Evolutionary conservation across 2,113 vertebrate genomes (phyloP).

Genomic region (Centrocercus urophasianus): DNA sequence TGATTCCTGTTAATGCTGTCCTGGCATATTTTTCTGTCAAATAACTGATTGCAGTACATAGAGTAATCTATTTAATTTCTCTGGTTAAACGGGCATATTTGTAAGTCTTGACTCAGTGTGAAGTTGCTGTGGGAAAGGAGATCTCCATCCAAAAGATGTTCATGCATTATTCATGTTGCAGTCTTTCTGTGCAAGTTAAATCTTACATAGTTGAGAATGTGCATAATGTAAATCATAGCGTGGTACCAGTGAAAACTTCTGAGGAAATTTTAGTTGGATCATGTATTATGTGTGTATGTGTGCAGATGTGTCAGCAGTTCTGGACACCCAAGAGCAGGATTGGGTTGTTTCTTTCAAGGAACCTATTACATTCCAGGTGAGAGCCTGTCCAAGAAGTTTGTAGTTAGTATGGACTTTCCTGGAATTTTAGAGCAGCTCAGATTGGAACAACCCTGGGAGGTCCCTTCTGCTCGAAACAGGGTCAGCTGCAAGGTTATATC

Average conservation of each 20-base stretch:
- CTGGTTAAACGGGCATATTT: background rate
- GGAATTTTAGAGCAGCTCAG: background rate
- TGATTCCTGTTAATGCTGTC: background rate
- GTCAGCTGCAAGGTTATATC: background rate
- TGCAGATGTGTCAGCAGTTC: background rate
- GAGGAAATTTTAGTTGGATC: background rate
- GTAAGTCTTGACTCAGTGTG: background rate
- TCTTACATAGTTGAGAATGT: rapidly evolving
- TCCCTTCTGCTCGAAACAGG: background rate
- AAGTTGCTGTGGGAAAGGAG: background rate
- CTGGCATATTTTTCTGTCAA: background rate
- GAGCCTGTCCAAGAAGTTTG: background rate
- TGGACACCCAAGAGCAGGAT: background rate
- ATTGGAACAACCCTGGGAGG: background rate
- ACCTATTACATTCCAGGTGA: background rate
- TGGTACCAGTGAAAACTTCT: rapidly evolving
- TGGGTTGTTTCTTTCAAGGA: background rate
- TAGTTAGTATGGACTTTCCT: background rate
- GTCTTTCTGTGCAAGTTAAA: background rate
- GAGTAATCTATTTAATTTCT: background rate
- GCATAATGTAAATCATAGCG: background rate
- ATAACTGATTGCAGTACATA: background rate
- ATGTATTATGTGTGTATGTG: background rate
- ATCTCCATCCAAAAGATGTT: background rate
- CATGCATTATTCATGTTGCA: background rate